These are phyloP conservation scores for Microplitis demolitor DNA, from an alignment of 1,140 invertebrate genomes.

Conservation along the genomic window DNA sequence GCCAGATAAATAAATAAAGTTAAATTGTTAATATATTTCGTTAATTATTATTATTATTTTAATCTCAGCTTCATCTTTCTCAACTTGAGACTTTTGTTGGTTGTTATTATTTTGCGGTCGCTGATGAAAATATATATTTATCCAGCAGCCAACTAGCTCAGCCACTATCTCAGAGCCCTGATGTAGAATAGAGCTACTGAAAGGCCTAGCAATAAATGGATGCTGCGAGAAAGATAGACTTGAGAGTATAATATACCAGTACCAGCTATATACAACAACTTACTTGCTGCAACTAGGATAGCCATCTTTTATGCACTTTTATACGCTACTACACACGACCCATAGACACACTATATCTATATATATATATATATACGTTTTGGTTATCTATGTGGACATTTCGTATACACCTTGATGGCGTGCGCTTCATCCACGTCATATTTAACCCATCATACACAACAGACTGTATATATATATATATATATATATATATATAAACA, in stretches of 20 bases:
- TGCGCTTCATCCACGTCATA: background rate
- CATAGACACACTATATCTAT: too few relatives aligned
- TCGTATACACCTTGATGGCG: slow-evolving; percentile 30
- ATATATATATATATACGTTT: slow-evolving; percentile 34
- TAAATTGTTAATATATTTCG: too few relatives aligned
- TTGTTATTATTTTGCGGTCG: too few relatives aligned
- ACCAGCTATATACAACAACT: slow-evolving; percentile 33
- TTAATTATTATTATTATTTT: too few relatives aligned
- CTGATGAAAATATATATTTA: background rate
- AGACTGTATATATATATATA: background rate
- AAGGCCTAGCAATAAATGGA: slow-evolving; percentile 43
- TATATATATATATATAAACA: too few relatives aligned
- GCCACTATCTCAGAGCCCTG: background rate
- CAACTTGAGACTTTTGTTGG: too few relatives aligned
- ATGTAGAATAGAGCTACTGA: background rate
- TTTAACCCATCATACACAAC: background rate
- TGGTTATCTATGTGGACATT: slow-evolving; percentile 43
- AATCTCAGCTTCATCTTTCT: too few relatives aligned
- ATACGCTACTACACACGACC: slow-evolving; percentile 42
- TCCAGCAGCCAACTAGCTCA: background rate
- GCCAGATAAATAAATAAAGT: too few relatives aligned
- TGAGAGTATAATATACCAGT: slow-evolving; percentile 50
- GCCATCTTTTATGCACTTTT: slow-evolving; percentile 60
- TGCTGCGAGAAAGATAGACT: slow-evolving; percentile 43
- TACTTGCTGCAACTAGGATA: slow-evolving; percentile 47